Evolutionary conservation across 1,140 invertebrate genomes (phyloP), one percentile per base, ranked within the genome.

Genomic region (Euschistus heros): DNA sequence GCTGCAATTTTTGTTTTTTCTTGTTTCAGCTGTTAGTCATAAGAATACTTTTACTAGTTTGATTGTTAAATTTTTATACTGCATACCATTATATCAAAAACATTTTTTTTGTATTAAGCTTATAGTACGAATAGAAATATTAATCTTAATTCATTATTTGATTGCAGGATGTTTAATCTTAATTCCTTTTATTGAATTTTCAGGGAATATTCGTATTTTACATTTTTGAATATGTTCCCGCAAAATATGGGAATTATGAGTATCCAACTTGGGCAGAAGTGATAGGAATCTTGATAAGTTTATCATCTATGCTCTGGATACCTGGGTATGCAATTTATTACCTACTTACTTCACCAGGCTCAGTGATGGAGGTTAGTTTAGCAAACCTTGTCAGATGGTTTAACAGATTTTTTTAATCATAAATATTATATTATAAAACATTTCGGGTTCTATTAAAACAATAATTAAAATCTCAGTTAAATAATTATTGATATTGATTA

Each of bases 271-370:
- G 86, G 86, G 86, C 85, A 2, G 81, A 89, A 70, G 73, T 81
- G 17, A 76, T 90, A 66, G 88, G 88, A 1, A 83, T 85, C 69
- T 73, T 79, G 44, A 77, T 91, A 66, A 87, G 86, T 61, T 73
- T 88, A n/a, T 82, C 85, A 0, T 91, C 88, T 0, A 88, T 91
- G 79, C 75, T 86, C 8, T 84, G 84, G 78, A 84, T 91, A 70
- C 88, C 88, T 6, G 73, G 74, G 2, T 87, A 86, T 69, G 81
- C 79, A 14, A 71, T 86, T 30, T 85, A 84, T 68, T 83, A 81
- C 65, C 60, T 81, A 5, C 66, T 76, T 5, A 72, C 72, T 1
- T 73, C 74, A 64, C 75, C 79, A 54, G 81, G 80, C 69, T 76
- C 78, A 18, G 68, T 82, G 4, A 74, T 75, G 66, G 74, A 83